A percentile compares a stretch with the other conserved stretches of the same genome.
phyloP scores from a whole-genome alignment of 2,113 vertebrate species.

The Pelecanoides urinatrix region DNA sequence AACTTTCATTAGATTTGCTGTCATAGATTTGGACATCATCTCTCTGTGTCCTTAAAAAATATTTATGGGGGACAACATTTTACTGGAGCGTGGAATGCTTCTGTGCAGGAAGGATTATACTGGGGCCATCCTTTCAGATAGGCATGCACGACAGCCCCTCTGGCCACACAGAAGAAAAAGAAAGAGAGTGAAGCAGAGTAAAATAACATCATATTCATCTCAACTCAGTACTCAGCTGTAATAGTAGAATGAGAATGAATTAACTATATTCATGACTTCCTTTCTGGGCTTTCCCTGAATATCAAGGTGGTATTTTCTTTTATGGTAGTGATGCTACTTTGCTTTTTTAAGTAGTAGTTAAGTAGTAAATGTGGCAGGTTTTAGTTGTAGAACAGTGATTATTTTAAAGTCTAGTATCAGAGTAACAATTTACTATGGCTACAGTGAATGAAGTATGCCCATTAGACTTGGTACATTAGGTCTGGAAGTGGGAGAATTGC shows the following conservation, averaged over 20 bases:
- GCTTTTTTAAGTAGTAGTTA: neutral
- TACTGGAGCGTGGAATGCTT: neutral
- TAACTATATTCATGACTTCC: neutral
- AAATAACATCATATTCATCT: neutral
- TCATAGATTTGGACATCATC: neutral
- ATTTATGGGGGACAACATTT: neutral
- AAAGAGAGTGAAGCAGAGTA: neutral
- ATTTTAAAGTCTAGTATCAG: neutral
- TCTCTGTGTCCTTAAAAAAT: neutral
- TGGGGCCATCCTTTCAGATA: neutral
- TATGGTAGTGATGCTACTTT: neutral
- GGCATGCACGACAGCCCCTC: neutral
- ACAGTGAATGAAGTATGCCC: neutral
- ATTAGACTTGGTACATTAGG: slow-evolving; percentile 1
- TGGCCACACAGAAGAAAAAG: neutral
- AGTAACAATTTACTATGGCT: neutral
- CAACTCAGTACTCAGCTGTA: neutral
- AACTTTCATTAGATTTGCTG: neutral
- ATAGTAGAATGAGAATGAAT: neutral
- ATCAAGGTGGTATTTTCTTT: neutral
- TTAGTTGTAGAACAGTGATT: neutral
- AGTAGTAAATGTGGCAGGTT: neutral
- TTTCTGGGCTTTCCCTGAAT: neutral
- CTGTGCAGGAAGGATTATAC: neutral
- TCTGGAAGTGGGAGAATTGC: slow-evolving; percentile 6